A percentile compares a stretch with the other conserved stretches of the same genome.
These are phyloP conservation scores for Sternotherus odoratus DNA, from an alignment of 2,797 vertebrate species.

Conservation along the genomic window DNA sequence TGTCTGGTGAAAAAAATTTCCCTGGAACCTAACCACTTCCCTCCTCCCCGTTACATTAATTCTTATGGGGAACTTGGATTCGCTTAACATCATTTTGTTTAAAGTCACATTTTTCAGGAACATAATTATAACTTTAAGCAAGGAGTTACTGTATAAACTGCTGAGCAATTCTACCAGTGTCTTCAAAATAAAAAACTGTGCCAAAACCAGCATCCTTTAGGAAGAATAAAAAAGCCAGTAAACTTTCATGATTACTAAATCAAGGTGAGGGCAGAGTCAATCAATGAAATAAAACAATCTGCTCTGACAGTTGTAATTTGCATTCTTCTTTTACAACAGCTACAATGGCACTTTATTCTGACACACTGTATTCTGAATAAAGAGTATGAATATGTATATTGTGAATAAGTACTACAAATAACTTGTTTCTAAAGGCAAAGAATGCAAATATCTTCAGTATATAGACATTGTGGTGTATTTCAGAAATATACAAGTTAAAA, in stretches of 20 bases:
- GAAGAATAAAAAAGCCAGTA: neutral
- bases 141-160: neutral
- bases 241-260: neutral
- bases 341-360: neutral
- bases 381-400: neutral
- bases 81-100: too few species aligned
- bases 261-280: neutral
- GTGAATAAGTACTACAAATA: neutral
- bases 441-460: neutral
- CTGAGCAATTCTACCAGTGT: fast-evolving
- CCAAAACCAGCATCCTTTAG: neutral
- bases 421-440: neutral
- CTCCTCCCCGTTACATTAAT: too few species aligned
- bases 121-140: too few species aligned
- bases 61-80: too few species aligned
- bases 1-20: too few species aligned
- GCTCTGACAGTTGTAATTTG: neutral
- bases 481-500: neutral
- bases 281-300: neutral
- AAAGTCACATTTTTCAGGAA: too few species aligned
- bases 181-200: neutral
- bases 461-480: neutral
- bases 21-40: too few species aligned
- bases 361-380: neutral
- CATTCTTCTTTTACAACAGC: neutral